Base-by-base conservation (phyloP, 2,888 invertebrate genomes). In the Galeruca laticollis region DNA sequence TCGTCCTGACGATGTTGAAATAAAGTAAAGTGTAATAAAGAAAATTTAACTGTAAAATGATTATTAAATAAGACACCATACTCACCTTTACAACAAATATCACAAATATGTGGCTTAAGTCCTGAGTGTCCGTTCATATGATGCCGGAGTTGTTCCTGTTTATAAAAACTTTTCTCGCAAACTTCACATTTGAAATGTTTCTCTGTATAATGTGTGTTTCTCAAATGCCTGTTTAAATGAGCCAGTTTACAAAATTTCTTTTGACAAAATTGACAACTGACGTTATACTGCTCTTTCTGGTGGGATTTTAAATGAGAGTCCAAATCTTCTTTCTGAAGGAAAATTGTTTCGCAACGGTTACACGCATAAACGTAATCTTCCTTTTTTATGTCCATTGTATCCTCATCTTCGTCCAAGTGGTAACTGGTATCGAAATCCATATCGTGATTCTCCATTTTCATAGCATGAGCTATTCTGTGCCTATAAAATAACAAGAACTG, bases 111-210 rank as follows among this genome's bases (percentile, higher is more conserved):
- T 6, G 88, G 87, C 78, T 90, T 90, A 26, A 86, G 80, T 2
- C 88, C 88, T 20, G 86, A 85, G 81, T 90, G 90, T n/a, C 86
- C 85, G 74, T 88, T 89, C 83, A 89, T 84, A 79, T 91, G 91
- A 68, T 87, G 86, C 10, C 85, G 85, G 0, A 90, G 81, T 75
- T 90, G 89, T 60, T 90, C 89, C 1, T 87, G 86, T 57, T 90
- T 83, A 0, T 88, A 86, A 77, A 89, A 91, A 1, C 85, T 86
- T 77, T 90, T 90, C 1, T 87, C 83, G 76, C 91, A 91, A 56
- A 87, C 82, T 4, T 83, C 83, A 81, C 92, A 92, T 60, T 85
- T 84, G 71, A 86, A 87, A 0, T 87, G 87, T 69, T 87, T 88
- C 2, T 87, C 84, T n/a, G 86, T 82, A 3, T 84, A 85, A 77